Evolutionary conservation across 2,888 invertebrate species (phyloP), one percentile per base, ranked within the genome.

Genomic region (Lepeophtheirus nordmannii): DNA sequence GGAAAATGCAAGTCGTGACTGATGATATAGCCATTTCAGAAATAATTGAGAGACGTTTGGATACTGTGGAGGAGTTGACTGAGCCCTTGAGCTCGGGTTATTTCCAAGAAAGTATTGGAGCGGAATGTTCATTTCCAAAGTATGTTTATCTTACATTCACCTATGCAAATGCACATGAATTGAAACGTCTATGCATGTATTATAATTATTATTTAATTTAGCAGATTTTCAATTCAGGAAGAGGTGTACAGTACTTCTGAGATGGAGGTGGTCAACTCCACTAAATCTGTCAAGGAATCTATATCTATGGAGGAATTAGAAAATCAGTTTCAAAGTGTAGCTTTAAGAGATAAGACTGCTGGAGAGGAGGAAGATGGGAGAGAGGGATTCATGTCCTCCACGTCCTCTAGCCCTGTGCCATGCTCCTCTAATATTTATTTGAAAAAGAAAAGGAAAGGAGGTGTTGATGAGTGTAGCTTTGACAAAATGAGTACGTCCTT

Each of bases 11-110:
- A 17, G 53, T 46, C 53, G n/a, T 46, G n/a, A 14, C 53, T 2
- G 53, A 46, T 8, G 17, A 14, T 17, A n/a, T 17, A n/a, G n/a
- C 17, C 53, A n/a, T 46, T 46, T 14, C 53, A 14, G 14, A 14
- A 14, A 14, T 17, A n/a, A 5, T 17, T 14, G 53, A 46, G 14
- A 14, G 8, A 46, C 60, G 63, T 10, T 56, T 63, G 63, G 63
- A 63, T 30, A 63, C 63, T 14, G 63, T 63, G 20, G 63, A 63
- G 46, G 63, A 63, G 23, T 22, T 63, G 23, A 53, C 63, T 8
- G 63, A 63, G 56, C 63, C 63, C 1, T 10, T 56, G 5, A 46
- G 46, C 23, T 63, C 63, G 9, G 60, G 30, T 23, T 12, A 23
- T 38, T 56, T 53, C 30, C 20, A 22, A 23, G 63, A 63, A 9